Base-by-base conservation (phyloP, 2,113 vertebrate species). In the Microtus richardsoni region DNA sequence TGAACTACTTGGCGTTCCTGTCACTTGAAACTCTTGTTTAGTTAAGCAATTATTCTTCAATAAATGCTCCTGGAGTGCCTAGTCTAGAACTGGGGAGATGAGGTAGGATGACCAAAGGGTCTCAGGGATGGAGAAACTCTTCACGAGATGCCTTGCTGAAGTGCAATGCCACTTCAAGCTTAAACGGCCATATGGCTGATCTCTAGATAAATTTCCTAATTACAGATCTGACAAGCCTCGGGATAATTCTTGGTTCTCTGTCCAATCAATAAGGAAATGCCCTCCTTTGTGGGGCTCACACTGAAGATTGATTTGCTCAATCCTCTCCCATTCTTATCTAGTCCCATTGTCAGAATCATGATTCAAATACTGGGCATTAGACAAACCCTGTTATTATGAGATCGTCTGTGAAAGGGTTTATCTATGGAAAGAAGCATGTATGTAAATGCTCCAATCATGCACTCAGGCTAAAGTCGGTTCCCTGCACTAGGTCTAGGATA, bases 151-250 rank as follows among this genome's bases (percentile, higher is more conserved):
- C 22, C 79, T 83, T 86, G 41, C 86, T 77, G 66, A 94, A 90
- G 82, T 54, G 64, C 74, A 91, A 33, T 66, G 70, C 17, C 36
- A 75, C 71, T 91, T 91, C 83, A 93, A 70, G 39, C 74, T 91
- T 92, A 78, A 70, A 91, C 91, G 68, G 79, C 14, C 0, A 1
- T 60, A 86, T 6, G 75, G 79, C 80, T 97, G 74, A 84, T 95
- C 93, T 96, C 41, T 89, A n/a, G 95, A 90, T 95, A 93, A 66
- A 62, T 41, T 80, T 97, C 91, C 78, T 94, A 94, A 91, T 94
- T 91, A 88, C 28, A 93, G 83, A 66, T 71, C 60, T 96, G 92
- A 83, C 24, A 62, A 60, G 36, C n/a, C n/a, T 83, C 86, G 41
- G n/a, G 92, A 66, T 89, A 89, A 60, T 91, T 95, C 80, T 91